A percentile compares a stretch with the other conserved stretches of the same genome.
Conservation (phyloP, 2,113 vertebrate species). For the Entelurus aequoreus region DNA sequence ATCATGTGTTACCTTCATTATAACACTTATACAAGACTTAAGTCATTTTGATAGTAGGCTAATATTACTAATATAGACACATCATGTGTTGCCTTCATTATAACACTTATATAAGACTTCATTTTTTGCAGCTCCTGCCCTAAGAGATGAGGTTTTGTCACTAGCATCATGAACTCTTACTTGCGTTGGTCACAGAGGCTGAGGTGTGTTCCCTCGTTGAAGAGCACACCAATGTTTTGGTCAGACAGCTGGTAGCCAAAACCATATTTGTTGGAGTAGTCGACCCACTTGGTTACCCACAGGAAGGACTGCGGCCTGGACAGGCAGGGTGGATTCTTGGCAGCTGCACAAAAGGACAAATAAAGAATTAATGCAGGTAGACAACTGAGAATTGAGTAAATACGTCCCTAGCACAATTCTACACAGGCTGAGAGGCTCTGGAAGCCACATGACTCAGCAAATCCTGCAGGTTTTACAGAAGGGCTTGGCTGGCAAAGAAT, state of each 20-base stretch:
- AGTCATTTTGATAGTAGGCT: too few species aligned
- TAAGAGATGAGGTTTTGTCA: too few species aligned
- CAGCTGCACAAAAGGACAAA: constrained; percentile 64
- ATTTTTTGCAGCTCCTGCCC: too few species aligned
- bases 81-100: too few species aligned
- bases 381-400: neutral
- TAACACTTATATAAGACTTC: too few species aligned
- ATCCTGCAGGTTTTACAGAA: constrained; percentile 15
- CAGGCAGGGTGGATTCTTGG: constrained; percentile 83
- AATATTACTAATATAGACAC: too few species aligned
- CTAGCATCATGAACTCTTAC: constrained; percentile 55
- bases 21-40: too few species aligned
- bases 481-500: constrained; percentile 3
- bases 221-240: constrained; percentile 88
- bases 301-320: constrained; percentile 84
- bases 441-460: constrained; percentile 15
- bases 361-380: neutral
- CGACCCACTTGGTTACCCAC: constrained; percentile 99
- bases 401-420: neutral
- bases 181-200: constrained; percentile 84
- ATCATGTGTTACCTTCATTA: too few species aligned
- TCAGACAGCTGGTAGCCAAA: constrained; percentile 97
- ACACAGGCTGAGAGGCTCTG: neutral
- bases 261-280: constrained; percentile 97
- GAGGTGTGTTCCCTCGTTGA: constrained; percentile 94